Percentiles rank a stretch among this genome's conserved stretches.
Conservation (phyloP, 2,113 vertebrate genomes). For the Megalops atlanticus region DNA sequence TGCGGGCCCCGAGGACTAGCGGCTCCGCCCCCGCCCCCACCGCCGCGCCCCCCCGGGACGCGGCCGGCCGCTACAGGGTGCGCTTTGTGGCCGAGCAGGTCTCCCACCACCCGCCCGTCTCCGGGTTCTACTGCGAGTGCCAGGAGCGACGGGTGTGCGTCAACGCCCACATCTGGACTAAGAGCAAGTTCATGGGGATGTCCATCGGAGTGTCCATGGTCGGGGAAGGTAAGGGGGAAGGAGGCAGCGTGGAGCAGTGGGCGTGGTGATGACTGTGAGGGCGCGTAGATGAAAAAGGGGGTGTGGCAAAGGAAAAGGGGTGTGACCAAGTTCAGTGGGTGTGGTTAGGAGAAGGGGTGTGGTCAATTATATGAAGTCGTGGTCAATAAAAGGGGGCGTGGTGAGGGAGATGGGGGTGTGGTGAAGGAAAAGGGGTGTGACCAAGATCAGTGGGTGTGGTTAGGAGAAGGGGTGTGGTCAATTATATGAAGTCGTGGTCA, state of each 20-base stretch:
- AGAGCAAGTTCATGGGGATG: constrained; percentile 99
- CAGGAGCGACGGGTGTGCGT: constrained; percentile 87
- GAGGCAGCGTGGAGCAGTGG: background rate
- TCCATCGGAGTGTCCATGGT: constrained; percentile 96
- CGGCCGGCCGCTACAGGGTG: constrained; percentile 74
- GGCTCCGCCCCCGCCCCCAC: constrained; percentile 43
- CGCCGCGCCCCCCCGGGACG: constrained; percentile 50
- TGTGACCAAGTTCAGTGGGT: no score
- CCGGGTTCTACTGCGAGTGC: constrained; percentile 96
- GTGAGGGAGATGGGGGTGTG: background rate
- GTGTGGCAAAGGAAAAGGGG: no score
- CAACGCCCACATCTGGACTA: constrained; percentile 92
- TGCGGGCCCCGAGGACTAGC: constrained; percentile 71
- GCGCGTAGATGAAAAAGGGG: background rate
- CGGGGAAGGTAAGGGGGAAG: constrained; percentile 90
- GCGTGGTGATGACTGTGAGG: no score
- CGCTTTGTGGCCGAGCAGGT: constrained; percentile 93
- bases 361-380: no score
- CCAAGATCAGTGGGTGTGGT: no score
- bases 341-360: no score
- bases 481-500: no score
- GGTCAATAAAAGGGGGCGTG: background rate
- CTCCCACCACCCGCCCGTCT: constrained; percentile 91
- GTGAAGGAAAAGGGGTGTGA: no score
- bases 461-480: no score